phyloP scores from a whole-genome alignment of 35 echinoderm and acorn worm genomes.

The Apostichopus japonicus region DNA sequence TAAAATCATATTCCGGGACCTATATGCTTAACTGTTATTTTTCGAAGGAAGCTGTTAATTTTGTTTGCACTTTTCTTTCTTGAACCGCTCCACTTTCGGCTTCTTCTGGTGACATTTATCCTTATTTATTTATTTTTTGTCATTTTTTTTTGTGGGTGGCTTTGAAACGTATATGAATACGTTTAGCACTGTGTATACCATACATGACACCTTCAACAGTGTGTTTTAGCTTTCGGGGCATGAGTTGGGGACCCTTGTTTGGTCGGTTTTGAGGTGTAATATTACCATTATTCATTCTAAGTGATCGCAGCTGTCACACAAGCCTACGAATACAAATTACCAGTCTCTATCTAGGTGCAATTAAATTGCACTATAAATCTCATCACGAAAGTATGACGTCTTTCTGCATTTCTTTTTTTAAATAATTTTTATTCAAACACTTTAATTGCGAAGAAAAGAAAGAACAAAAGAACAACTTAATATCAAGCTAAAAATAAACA shows the following conservation, averaged over 20 bases:
- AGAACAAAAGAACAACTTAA: not conserved
- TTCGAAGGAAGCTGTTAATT: not conserved
- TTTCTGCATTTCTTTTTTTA: no score
- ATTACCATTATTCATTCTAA: not conserved
- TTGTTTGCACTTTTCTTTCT: not conserved
- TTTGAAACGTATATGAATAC: not conserved
- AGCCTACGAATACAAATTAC: not conserved
- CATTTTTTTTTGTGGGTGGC: not conserved
- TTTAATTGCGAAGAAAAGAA: not conserved
- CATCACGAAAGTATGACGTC: no score
- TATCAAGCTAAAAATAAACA: not conserved
- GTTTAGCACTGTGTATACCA: not conserved
- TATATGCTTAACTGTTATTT: no score
- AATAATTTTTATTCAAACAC: not conserved
- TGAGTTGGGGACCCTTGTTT: not conserved
- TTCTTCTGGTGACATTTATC: not conserved
- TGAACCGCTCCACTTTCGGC: not conserved
- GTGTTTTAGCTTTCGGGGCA: not conserved
- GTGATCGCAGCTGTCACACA: not conserved
- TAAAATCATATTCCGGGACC: no score
- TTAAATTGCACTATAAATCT: not conserved
- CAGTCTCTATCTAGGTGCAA: not conserved
- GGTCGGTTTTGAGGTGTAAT: not conserved
- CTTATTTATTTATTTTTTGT: not conserved
- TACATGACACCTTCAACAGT: not conserved